Percentiles rank a stretch among this genome's conserved stretches.
Evolutionary conservation across 2,888 invertebrate genomes (phyloP).

Genomic region (Hyposoter dolosus): DNA sequence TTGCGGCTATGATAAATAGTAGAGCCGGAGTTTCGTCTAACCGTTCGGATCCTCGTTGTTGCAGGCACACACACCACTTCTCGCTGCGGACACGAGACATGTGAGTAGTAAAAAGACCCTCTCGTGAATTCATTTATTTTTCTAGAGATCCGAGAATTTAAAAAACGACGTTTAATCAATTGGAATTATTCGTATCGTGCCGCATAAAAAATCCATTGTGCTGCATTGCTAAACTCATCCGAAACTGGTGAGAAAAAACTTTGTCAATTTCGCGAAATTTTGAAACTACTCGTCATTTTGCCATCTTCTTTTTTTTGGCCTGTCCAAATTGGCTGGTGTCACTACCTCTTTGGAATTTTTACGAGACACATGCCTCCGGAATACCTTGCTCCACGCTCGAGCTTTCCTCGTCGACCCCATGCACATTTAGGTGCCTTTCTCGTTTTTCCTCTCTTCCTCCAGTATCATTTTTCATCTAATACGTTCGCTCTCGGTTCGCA

Average conservation of each 20-base stretch:
- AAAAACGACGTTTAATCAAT: neutral
- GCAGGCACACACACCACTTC: conserved; percentile 90
- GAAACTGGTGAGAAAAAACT: neutral
- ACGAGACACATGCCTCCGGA: neutral
- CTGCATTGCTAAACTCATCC: neutral
- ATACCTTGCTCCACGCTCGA: neutral
- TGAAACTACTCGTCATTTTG: neutral
- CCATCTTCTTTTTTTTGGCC: neutral
- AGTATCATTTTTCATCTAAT: neutral
- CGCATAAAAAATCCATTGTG: neutral
- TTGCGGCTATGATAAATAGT: conserved; percentile 48
- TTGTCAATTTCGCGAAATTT: neutral
- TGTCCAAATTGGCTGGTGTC: neutral
- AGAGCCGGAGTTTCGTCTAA: conserved; percentile 72
- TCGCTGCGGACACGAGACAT: conserved; percentile 87
- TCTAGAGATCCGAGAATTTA: neutral
- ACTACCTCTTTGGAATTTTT: conserved; percentile 8
- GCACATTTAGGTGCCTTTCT: neutral
- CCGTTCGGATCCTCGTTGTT: conserved; percentile 84
- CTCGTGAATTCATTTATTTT: conserved; percentile 44
- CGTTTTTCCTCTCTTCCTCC: neutral
- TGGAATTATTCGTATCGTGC: neutral
- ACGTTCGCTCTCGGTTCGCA: neutral
- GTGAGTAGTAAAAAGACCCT: conserved; percentile 84
- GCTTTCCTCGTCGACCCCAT: neutral